Conservation (phyloP, 2,888 invertebrate species). For the Eupithecia subumbrata region DNA sequence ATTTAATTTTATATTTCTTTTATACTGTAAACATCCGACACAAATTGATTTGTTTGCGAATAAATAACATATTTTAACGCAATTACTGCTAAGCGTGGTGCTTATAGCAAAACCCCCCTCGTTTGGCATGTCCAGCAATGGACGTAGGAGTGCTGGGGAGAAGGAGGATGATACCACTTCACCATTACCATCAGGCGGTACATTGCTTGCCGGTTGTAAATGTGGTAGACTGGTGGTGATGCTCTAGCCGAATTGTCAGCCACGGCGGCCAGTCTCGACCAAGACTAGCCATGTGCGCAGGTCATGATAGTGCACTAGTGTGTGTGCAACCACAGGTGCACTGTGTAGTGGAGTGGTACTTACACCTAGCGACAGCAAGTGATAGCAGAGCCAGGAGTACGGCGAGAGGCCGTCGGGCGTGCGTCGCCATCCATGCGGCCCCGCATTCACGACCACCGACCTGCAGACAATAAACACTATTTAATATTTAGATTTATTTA, state of each 20-base stretch:
- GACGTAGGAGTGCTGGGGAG: neutral
- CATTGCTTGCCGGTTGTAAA: too few relatives aligned
- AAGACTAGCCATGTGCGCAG: neutral
- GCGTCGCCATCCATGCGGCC: slow-evolving; percentile 82
- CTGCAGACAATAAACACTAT: slow-evolving; percentile 52
- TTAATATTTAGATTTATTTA: neutral
- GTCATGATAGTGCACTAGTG: neutral
- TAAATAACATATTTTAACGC: too few relatives aligned
- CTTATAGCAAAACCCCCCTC: neutral
- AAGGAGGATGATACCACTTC: neutral
- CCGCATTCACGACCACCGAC: slow-evolving; percentile 72
- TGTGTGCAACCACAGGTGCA: neutral
- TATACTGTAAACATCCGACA: too few relatives aligned
- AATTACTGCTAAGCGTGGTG: neutral
- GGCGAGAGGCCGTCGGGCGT: slow-evolving; percentile 76
- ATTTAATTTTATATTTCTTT: too few relatives aligned
- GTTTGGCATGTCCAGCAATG: neutral
- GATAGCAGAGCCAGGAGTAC: slow-evolving; percentile 67
- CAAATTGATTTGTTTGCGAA: too few relatives aligned
- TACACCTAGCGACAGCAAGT: slow-evolving; percentile 75
- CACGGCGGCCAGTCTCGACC: neutral
- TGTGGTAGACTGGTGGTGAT: neutral
- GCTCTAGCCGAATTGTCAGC: neutral
- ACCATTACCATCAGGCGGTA: neutral
- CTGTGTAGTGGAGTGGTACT: slow-evolving; percentile 50